Evolutionary conservation across 2,888 invertebrate species (phyloP).

Genomic region (Hoplodrina blanda): DNA sequence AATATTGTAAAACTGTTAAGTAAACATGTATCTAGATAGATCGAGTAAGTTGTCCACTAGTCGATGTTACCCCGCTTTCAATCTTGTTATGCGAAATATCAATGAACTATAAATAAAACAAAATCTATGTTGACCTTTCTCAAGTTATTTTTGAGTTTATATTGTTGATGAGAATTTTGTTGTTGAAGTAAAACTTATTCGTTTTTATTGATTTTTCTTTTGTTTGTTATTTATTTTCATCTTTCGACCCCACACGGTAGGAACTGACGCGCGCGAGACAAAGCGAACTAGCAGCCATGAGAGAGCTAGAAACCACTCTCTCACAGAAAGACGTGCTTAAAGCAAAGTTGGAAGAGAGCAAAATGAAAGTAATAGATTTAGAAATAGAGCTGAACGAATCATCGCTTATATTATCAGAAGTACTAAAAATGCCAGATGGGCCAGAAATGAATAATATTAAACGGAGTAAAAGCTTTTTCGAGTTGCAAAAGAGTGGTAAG

Average conservation of each 20-base stretch:
- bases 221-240: constrained; percentile 78
- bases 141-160: constrained; percentile 83
- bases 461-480: constrained; percentile 86
- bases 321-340: constrained; percentile 81
- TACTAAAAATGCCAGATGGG: constrained; percentile 86
- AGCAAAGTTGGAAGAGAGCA: constrained; percentile 82
- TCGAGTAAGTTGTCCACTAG: constrained; percentile 88
- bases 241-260: constrained; percentile 81
- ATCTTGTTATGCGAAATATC: constrained; percentile 86
- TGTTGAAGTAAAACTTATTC: constrained; percentile 80
- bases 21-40: constrained; percentile 89
- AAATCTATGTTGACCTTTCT: constrained; percentile 83
- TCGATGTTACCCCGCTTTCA: constrained; percentile 87
- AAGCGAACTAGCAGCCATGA: constrained; percentile 81
- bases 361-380: constrained; percentile 87
- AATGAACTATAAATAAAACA: constrained; percentile 77
- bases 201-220: constrained; percentile 76
- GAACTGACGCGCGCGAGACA: constrained; percentile 83
- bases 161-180: constrained; percentile 82
- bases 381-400: constrained; percentile 89
- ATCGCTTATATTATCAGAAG: constrained; percentile 87
- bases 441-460: constrained; percentile 80
- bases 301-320: constrained; percentile 79
- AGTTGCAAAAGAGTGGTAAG: constrained; percentile 91
- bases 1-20: constrained; percentile 89